Conservation (phyloP, 2,113 vertebrate genomes). For the Anthoscopus minutus region DNA sequence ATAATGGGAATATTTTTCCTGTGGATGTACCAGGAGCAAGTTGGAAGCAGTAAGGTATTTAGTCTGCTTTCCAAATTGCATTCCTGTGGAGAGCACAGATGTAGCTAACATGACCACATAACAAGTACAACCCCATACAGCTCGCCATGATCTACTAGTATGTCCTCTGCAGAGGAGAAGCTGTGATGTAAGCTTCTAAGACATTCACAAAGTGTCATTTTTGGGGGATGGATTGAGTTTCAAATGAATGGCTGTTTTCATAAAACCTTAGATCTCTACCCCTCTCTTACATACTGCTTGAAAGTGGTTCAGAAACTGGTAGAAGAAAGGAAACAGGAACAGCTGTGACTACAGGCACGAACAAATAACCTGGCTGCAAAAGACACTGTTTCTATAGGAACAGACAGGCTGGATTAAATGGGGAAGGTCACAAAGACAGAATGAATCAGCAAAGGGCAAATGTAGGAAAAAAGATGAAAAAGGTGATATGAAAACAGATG, state of each 20-base stretch:
- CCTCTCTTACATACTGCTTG: not conserved
- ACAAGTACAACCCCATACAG: not conserved
- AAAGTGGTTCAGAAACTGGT: not conserved
- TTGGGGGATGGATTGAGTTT: not conserved
- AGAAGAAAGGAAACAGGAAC: not conserved
- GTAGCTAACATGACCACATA: not conserved
- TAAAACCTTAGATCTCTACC: not conserved
- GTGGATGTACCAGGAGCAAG: not conserved
- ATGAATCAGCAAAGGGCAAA: conserved; percentile 33
- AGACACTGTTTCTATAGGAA: conserved; percentile 48
- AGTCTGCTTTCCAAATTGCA: not conserved
- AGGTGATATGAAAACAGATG: not conserved
- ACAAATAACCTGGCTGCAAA: not conserved
- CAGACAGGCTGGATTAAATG: conserved; percentile 21
- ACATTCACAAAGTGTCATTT: not conserved
- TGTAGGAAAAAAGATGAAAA: not conserved
- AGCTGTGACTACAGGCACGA: not conserved
- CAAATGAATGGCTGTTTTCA: not conserved
- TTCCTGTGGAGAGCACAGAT: not conserved
- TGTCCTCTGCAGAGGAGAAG: not conserved
- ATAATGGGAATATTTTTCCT: not conserved
- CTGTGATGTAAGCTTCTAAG: not conserved
- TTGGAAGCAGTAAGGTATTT: not conserved
- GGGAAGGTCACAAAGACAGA: conserved; percentile 24
- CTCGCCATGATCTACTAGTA: not conserved